phyloP scores from a whole-genome alignment of 2,888 invertebrate genomes.

The Hedychridium roseum region DNA sequence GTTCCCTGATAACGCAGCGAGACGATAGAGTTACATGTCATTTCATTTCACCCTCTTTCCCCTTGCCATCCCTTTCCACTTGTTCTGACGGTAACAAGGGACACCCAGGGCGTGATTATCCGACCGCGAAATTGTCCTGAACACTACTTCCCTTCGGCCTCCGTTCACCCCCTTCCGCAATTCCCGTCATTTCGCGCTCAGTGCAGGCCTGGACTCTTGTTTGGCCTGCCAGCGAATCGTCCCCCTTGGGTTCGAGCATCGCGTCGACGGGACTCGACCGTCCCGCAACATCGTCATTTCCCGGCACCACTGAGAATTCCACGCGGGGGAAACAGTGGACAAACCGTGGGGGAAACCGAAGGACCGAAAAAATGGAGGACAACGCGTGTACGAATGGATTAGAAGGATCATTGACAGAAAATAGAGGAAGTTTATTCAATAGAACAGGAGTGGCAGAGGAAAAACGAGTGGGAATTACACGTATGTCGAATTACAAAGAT shows the following conservation, averaged over 20 bases:
- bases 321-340: not conserved
- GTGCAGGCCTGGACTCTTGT: not conserved
- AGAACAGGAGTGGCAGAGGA: no score
- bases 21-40: constrained; percentile 3
- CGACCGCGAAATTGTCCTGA: constrained; percentile 44
- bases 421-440: no score
- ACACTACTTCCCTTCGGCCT: constrained; percentile 22
- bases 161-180: constrained; percentile 15
- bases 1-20: constrained; percentile 1
- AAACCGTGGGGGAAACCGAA: no score
- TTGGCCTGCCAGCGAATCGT: not conserved
- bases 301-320: not conserved
- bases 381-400: no score
- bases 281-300: not conserved
- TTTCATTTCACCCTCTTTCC: not conserved
- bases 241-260: no score
- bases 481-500: no score
- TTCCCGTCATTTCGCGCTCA: not conserved
- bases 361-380: no score
- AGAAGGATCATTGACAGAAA: no score
- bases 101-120: constrained; percentile 37
- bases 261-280: no score
- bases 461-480: no score
- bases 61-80: not conserved
- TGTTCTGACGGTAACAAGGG: constrained; percentile 15